These are phyloP conservation scores for Porites australiensis DNA, from an alignment of 64 coral and sea anemone genomes.

Conservation along the genomic window DNA sequence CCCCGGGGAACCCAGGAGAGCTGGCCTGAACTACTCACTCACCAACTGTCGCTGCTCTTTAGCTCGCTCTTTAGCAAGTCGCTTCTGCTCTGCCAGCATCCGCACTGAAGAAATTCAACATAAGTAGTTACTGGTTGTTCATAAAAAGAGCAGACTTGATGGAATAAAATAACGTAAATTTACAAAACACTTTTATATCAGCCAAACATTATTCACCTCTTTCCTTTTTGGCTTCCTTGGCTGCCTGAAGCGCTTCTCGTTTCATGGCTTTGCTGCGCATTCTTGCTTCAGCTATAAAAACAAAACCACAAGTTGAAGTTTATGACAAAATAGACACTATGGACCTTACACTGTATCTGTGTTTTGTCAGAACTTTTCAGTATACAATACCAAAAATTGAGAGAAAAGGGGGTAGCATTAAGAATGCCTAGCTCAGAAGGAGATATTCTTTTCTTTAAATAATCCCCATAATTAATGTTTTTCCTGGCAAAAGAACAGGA, in stretches of 20 bases:
- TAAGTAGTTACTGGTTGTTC: too few species aligned
- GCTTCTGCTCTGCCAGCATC: slow-evolving; percentile 95
- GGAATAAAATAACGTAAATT: too few species aligned
- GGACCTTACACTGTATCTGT: not conserved
- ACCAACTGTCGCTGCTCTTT: slow-evolving; percentile 87
- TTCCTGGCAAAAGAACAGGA: too few species aligned
- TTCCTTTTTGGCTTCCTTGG: slow-evolving; percentile 92
- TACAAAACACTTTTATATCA: too few species aligned
- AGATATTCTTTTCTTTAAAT: too few species aligned
- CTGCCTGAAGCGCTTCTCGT: slow-evolving; percentile 79
- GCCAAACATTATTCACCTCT: slow-evolving; percentile 56
- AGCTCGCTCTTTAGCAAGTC: slow-evolving; percentile 85
- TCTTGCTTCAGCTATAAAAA: slow-evolving; percentile 85
- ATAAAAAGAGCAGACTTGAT: too few species aligned
- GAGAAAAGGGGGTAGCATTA: too few species aligned
- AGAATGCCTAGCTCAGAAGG: too few species aligned
- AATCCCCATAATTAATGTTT: too few species aligned
- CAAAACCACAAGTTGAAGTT: slow-evolving; percentile 45
- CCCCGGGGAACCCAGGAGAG: too few species aligned
- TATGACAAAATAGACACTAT: not conserved
- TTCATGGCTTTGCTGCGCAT: slow-evolving; percentile 86
- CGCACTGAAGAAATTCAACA: slow-evolving; percentile 54
- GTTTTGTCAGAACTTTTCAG: not conserved
- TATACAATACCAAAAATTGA: not conserved
- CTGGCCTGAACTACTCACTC: not conserved